Base-by-base conservation (phyloP, 2,797 vertebrate genomes). In the Coilia nasus region DNA sequence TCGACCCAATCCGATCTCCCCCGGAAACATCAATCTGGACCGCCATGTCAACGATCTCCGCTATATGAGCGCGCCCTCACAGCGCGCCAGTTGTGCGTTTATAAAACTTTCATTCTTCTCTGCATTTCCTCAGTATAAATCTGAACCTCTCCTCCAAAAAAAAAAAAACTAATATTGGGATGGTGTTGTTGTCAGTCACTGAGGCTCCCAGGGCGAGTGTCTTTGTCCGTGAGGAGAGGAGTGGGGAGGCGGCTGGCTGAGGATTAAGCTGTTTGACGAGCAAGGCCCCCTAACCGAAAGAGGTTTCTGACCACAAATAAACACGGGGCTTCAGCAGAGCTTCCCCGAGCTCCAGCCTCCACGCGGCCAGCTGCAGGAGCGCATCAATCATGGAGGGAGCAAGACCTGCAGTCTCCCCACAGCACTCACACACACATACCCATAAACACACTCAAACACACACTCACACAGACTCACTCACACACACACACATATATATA, bases 221-320 rank as follows among this genome's bases (percentile, higher is more conserved):
- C 64, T 71, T 31, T 31, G 64, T 71, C 57, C 21, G n/a, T 9
- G 83, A 83, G 86, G 60, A 75, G 81, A 85, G 86, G 57, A 88
- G 90, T 82, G 83, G 88, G 85, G 87, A 90, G 90, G 88, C 85
- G 89, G 87, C 90, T 91, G 93, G 90, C 90, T 90, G 88, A 91
- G 92, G 92, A 94, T 93, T 92, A 95, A 94, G 92, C 91, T 92
- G 93, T 94, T 94, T 92, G 93, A 94, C 89, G 92, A 92, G 83
- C 81, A 57, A 87, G 89, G 88, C 80, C 54, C 89, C 87, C 89
- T 91, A 90, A 92, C 92, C 89, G 86, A 91, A 5, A 91, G 90
- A 60, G 91, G 85, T 92, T 93, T 94, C 93, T 93, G 91, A 93
- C 92, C 93, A 93, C 93, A 93, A 94, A 94, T 92, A 94, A 94